Evolutionary conservation across 2,113 vertebrate genomes (phyloP).

Genomic region (Bolborhynchus lineola): DNA sequence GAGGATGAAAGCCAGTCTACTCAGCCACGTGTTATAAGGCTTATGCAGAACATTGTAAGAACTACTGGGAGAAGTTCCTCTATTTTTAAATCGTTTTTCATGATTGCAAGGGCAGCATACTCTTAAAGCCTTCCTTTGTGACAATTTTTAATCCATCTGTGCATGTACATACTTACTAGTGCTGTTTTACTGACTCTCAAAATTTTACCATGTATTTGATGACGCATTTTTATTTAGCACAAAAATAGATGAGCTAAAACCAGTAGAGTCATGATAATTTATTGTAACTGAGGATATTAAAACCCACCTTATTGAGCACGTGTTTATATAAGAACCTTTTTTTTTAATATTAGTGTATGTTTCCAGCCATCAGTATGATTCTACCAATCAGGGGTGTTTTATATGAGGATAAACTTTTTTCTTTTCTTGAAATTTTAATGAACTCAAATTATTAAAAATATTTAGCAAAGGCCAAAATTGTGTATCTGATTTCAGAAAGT

Average conservation of each 20-base stretch:
- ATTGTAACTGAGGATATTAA: background rate
- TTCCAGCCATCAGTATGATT: background rate
- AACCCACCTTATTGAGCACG: background rate
- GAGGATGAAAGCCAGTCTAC: background rate
- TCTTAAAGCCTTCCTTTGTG: background rate
- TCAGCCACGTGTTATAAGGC: background rate
- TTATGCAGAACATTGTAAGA: background rate
- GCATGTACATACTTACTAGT: background rate
- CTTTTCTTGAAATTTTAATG: background rate
- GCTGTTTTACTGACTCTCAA: background rate
- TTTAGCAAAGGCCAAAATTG: background rate
- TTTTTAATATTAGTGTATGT: background rate
- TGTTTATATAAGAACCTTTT: background rate
- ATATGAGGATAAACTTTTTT: background rate
- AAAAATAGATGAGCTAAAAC: background rate
- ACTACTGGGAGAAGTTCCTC: fast-evolving
- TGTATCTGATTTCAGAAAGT: background rate
- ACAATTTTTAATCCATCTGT: background rate
- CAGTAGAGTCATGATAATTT: background rate
- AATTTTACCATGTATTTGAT: background rate
- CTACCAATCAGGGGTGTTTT: background rate
- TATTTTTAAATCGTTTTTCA: background rate
- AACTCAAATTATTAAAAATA: background rate
- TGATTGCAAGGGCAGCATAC: background rate
- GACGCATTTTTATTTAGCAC: background rate